Evolutionary conservation across 2,888 invertebrate species (phyloP), one percentile per base, ranked within the genome.

Genomic region (Xestia c-nigrum): DNA sequence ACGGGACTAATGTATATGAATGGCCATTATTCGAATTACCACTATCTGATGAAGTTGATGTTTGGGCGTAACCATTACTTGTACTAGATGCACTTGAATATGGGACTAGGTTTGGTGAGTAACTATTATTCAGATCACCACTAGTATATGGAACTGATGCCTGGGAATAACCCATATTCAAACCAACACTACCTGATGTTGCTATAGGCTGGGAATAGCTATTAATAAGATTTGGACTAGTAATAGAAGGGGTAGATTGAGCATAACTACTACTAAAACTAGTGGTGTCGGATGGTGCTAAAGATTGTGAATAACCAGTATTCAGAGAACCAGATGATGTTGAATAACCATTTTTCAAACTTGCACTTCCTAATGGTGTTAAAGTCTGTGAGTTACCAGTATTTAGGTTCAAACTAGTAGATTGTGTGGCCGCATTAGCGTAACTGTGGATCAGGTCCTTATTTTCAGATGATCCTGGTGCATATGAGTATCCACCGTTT

Each of bases 401-500:
- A 40, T 67, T 76, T 3, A 59, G 3, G 57, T 72, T 67, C 38
- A 24, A 55, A 72, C 9, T 38, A 31, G 31, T 31, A 40, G 61
- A 55, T 19, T 52, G 50, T 40, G 16, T 16, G n/a, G 6, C 38
- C 4, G 14, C 24, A 64, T 70, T 76, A 5, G 52, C 50, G 38
- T 52, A 43, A 40, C 68, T 57, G n/a, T 66, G 57, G 2, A 31
- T 70, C 12, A 31, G 50, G 38, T 50, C 66, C 9, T 12, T 14
- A 50, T 47, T 67, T 9, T 59, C 10, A 1, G n/a, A 21, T 50
- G 50, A 40, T 31, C 7, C 5, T 38, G 43, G 52, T n/a, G 5
- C 67, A 47, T 84, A 52, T 64, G 80, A 68, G 19, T 68, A 38
- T 31, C 63, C 84, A 38, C 57, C 24, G 73, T 76, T 81, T 50